Evolutionary conservation across 2,888 invertebrate genomes (phyloP).

Genomic region (Germaria angustata): DNA sequence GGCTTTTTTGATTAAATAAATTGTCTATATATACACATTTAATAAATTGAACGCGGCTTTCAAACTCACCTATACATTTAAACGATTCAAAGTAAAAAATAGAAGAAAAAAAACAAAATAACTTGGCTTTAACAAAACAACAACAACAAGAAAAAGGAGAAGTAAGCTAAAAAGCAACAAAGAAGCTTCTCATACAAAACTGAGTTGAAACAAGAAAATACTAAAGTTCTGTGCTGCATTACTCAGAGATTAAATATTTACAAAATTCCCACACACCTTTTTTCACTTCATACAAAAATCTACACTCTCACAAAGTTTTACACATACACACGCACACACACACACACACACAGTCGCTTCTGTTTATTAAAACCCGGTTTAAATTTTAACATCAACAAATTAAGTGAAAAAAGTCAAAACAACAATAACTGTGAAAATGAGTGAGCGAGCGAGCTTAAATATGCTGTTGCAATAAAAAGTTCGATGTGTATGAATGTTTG

Average conservation of each 20-base stretch:
- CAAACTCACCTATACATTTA: slow-evolving; percentile 36
- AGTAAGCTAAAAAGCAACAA: slow-evolving; percentile 15
- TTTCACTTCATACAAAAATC: not conserved
- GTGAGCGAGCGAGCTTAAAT: slow-evolving; percentile 37
- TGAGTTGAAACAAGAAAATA: slow-evolving; percentile 23
- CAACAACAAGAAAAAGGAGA: slow-evolving; percentile 4
- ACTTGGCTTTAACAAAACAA: slow-evolving; percentile 46
- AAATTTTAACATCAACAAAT: slow-evolving; percentile 42
- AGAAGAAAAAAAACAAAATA: slow-evolving; percentile 32
- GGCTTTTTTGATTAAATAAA: slow-evolving; percentile 23
- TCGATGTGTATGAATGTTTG: not conserved
- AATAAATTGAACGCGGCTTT: slow-evolving; percentile 47
- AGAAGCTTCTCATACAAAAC: slow-evolving; percentile 45
- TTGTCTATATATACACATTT: slow-evolving; percentile 24
- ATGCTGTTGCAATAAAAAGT: slow-evolving; percentile 13
- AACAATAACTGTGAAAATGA: not conserved
- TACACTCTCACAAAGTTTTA: not conserved
- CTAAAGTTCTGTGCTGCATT: slow-evolving; percentile 41
- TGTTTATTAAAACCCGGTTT: slow-evolving; percentile 52
- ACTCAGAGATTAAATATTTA: slow-evolving; percentile 48
- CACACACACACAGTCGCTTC: not conserved
- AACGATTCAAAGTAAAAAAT: slow-evolving; percentile 31
- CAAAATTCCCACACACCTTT: slow-evolving; percentile 63
- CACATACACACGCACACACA: slow-evolving; percentile 1
- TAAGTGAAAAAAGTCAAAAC: slow-evolving; percentile 8